Evolutionary conservation across 2,888 invertebrate species (phyloP), one percentile per base, ranked within the genome.

Genomic region (Catocala sponsa): DNA sequence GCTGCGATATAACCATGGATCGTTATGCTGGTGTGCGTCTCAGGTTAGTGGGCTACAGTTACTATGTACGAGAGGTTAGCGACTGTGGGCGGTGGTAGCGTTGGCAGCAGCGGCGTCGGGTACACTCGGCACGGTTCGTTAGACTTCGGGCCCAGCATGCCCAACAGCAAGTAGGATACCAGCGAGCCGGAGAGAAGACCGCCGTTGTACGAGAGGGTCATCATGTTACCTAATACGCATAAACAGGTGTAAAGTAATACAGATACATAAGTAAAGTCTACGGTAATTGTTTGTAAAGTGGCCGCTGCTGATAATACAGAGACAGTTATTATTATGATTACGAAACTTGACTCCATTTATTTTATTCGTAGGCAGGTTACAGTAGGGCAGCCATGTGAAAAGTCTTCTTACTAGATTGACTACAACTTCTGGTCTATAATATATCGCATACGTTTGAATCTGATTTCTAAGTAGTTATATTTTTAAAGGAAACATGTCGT

Each of bases 201-300:
- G 44, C 98, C 96, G 87, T 97, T 98, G 90, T 98, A 98, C 0
- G 98, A 97, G 2, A 98, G 87, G 0, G 98, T 98, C 98, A 98
- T 98, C 90, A 98, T 97, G 85, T 98, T 98, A 52, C 98, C 98
- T 97, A 42, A 7, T 2, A 33, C 0, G 51, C 6, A 5, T 33
- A 50, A 38, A 13, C 12, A 50, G 6, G 2, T n/a, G 33, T 33
- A 33, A 2, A 25, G 25, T 25, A 25, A 25, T 25, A 25, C 25
- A 25, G 1, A 25, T 25, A 25, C 2, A 1, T 44, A 44, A 13
- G 44, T 44, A 44, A 44, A 44, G n/a, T 13, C 44, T 12, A 44
- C 12, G 44, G 5, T 12, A 12, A 44, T 12, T 6, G 6, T 38
- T 38, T 1, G 7, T 6, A 9, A 38, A 38, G 6, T 7, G 25